Conservation (phyloP, 1,140 invertebrate species). For the Trinorchestia longiramus region DNA sequence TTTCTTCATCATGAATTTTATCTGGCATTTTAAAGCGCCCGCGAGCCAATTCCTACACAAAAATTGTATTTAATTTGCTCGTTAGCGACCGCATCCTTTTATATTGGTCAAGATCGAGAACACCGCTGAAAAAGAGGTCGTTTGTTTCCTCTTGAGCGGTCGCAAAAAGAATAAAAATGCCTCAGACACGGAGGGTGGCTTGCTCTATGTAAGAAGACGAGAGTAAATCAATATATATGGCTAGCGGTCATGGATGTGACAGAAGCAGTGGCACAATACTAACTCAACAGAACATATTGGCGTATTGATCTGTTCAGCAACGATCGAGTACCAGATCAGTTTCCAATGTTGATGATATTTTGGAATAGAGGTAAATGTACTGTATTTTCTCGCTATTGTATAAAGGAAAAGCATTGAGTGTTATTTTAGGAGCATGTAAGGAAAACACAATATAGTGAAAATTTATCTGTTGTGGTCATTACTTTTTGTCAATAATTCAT, state of each 20-base stretch:
- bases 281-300: slow-evolving; percentile 43
- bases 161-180: slow-evolving; percentile 20
- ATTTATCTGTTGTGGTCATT: neutral
- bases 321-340: neutral
- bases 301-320: slow-evolving; percentile 19
- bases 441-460: neutral
- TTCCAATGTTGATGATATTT: neutral
- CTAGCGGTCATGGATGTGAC: slow-evolving; percentile 45
- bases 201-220: neutral
- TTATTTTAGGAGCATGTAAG: neutral
- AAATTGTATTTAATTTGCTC: neutral
- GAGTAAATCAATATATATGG: slow-evolving; percentile 39
- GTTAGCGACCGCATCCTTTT: neutral
- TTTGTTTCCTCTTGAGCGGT: slow-evolving; percentile 45
- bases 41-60: neutral
- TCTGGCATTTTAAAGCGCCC: neutral
- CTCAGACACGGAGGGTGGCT: neutral
- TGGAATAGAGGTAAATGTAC: neutral
- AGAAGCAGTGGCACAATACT: neutral
- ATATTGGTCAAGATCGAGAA: neutral
- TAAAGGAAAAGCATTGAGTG: neutral
- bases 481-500: neutral
- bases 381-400: neutral
- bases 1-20: neutral
- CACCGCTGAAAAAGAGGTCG: neutral